Evolutionary conservation across 2,113 vertebrate genomes (phyloP).

Genomic region (Circaetus cinerascens): DNA sequence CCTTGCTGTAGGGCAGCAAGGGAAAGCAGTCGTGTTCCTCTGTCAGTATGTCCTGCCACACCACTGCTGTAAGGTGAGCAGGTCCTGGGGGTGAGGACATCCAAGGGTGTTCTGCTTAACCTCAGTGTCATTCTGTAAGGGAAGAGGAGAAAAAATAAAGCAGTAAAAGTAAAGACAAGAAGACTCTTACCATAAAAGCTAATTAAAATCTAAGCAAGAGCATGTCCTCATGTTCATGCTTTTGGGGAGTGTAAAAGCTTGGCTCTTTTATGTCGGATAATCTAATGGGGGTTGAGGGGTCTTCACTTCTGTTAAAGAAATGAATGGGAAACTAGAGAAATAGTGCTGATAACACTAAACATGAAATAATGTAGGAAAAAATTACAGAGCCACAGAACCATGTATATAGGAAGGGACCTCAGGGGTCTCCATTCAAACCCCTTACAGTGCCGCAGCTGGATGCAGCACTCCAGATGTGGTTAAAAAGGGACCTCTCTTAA

Average conservation of each 20-base stretch:
- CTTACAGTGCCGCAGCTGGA: not conserved
- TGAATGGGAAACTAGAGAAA: not conserved
- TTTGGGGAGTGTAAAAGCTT: not conserved
- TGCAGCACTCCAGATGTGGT: not conserved
- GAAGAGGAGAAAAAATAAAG: not conserved
- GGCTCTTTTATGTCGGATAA: not conserved
- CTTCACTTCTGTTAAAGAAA: not conserved
- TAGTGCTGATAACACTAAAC: no score
- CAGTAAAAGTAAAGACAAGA: not conserved
- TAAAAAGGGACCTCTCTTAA: not conserved
- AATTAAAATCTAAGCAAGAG: not conserved
- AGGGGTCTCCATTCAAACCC: not conserved
- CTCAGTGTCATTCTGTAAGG: fast-evolving
- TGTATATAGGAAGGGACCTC: not conserved
- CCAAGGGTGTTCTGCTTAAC: fast-evolving
- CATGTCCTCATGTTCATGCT: not conserved
- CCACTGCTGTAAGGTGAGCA: fast-evolving
- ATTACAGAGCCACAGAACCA: not conserved
- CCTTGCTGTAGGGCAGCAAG: fast-evolving
- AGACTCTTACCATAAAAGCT: not conserved
- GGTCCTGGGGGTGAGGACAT: fast-evolving
- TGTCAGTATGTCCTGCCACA: fast-evolving
- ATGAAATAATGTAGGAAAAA: not conserved
- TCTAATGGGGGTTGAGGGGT: no score
- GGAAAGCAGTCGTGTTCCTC: fast-evolving